phyloP scores from a whole-genome alignment of 2,797 vertebrate genomes.

The Columba guinea region DNA sequence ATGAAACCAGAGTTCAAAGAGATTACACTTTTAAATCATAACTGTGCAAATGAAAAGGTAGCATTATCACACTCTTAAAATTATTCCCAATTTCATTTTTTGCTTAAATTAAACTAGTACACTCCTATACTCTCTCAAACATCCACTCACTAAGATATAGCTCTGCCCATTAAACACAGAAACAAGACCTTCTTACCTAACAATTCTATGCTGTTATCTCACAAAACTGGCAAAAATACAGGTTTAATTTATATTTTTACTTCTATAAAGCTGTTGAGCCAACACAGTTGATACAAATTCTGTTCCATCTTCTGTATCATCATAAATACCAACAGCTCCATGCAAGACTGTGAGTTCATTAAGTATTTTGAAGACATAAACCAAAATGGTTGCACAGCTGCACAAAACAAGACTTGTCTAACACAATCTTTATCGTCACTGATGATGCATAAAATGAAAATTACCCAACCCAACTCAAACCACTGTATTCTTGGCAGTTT shows the following conservation, averaged over 20 bases:
- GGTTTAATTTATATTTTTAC: background rate
- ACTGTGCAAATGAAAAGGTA: background rate
- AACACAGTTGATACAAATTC: background rate
- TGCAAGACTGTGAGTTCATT: background rate
- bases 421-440: background rate
- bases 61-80: background rate
- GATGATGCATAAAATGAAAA: background rate
- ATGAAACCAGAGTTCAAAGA: background rate
- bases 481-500: background rate
- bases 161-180: background rate
- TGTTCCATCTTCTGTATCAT: background rate
- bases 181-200: background rate
- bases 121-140: background rate
- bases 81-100: background rate
- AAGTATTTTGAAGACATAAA: background rate
- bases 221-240: background rate
- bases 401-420: background rate
- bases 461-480: background rate
- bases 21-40: conserved; percentile 2
- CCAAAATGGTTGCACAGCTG: background rate
- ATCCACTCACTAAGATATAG: background rate
- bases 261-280: background rate
- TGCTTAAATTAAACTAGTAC: background rate
- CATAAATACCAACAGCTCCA: background rate
- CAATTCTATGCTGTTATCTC: background rate